Evolutionary conservation across 2,888 invertebrate species (phyloP).

Genomic region (Pachydiplax longipennis): DNA sequence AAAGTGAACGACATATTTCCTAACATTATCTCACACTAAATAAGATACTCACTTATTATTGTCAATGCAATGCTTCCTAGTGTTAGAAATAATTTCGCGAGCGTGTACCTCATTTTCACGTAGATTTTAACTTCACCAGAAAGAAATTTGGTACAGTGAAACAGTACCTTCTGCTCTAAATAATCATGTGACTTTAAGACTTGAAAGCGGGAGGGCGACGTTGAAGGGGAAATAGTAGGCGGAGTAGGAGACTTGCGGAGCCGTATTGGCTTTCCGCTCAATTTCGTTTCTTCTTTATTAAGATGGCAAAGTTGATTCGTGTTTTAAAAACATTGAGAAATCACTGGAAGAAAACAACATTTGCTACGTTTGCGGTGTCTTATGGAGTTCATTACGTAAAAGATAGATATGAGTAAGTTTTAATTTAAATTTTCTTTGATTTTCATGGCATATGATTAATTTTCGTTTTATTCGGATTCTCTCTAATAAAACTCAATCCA

Average conservation of each 20-base stretch:
- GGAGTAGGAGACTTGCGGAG: neutral
- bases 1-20: neutral
- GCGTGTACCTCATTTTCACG: conserved; percentile 66
- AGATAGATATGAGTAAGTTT: conserved; percentile 77
- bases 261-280: neutral
- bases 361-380: conserved; percentile 70
- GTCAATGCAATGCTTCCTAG: conserved; percentile 51
- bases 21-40: neutral
- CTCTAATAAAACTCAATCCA: conserved; percentile 46
- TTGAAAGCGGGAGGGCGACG: neutral
- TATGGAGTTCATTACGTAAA: conserved; percentile 76
- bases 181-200: conserved; percentile 16
- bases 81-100: conserved; percentile 65
- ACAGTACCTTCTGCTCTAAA: neutral
- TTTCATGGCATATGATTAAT: conserved; percentile 49
- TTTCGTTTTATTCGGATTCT: conserved; percentile 46
- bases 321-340: conserved; percentile 73
- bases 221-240: neutral
- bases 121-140: neutral
- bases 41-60: conserved; percentile 54
- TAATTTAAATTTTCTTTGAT: conserved; percentile 14
- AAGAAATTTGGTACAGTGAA: neutral
- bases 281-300: neutral
- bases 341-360: conserved; percentile 89
- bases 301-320: conserved; percentile 67